Percentiles rank a stretch among this genome's conserved stretches.
Conservation (phyloP, 2,797 vertebrate genomes). For the Enteromius trimaculatus region DNA sequence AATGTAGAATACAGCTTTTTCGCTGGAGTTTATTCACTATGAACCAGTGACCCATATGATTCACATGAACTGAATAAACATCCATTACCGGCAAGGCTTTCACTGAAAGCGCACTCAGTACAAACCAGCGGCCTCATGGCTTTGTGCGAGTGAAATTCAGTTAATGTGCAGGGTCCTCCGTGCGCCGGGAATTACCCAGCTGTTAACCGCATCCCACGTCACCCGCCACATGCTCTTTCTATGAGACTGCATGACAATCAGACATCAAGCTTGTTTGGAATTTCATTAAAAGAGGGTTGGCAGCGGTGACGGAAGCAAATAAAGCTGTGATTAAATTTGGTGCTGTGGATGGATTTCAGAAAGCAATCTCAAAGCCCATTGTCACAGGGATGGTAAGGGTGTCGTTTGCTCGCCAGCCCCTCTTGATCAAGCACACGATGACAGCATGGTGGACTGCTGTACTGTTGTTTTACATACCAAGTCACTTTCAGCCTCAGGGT, state of each 20-base stretch:
- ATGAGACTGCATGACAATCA: conserved; percentile 38
- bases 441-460: conserved; percentile 23
- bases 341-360: conserved; percentile 41
- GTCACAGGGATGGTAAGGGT: conserved; percentile 16
- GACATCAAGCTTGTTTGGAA: conserved; percentile 41
- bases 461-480: conserved; percentile 21
- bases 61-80: conserved; percentile 20
- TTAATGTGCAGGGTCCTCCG: conserved; percentile 20
- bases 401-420: conserved; percentile 14
- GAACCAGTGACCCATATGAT: conserved; percentile 9
- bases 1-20: background rate
- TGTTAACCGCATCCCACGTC: conserved; percentile 34
- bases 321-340: conserved; percentile 52
- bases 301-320: conserved; percentile 47
- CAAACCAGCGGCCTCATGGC: background rate
- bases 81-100: background rate
- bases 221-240: conserved; percentile 2
- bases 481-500: background rate
- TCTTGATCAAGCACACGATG: conserved; percentile 30
- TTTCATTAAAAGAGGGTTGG: conserved; percentile 55
- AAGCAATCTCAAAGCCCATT: conserved; percentile 7
- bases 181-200: conserved; percentile 48
- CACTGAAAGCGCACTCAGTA: background rate
- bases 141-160: conserved; percentile 14
- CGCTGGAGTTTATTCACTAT: background rate